Evolutionary conservation across 2,888 invertebrate species (phyloP), one percentile per base, ranked within the genome.

Genomic region (Cryptops parisi): DNA sequence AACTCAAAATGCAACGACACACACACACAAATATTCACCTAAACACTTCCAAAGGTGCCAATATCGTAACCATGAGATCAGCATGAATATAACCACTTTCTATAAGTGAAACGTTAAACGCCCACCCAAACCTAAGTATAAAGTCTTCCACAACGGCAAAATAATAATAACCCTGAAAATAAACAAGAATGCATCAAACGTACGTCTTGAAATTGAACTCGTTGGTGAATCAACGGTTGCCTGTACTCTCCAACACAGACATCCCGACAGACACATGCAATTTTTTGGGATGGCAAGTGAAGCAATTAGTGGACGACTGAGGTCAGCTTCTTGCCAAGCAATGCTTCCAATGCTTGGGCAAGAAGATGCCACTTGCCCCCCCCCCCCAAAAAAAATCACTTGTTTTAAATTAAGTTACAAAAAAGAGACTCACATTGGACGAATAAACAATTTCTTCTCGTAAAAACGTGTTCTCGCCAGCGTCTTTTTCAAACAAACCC

Each of bases 101-200:
- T 0, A 82, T 84, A 26, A 94, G 70, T 46, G 86, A 78, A 65
- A 90, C 86, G 39, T 89, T 85, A 51, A 88, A 72, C 1, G 84
- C 83, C 98, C 98, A 99, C 15, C 84, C 78, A 67, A 97, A 96
- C 58, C 98, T 78, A 40, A 98, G 73, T 44, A 96, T 72, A 57
- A 94, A 80, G 72, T 98, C 96, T 72, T 96, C 94, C 40, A 93
- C 74, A 59, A 98, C 91, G 21, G 94, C 96, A 70, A 94, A 89
- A 69, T 98, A 98, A 68, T 93, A 93, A 68, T 88, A 91, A 63
- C 80, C 79, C 84, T 88, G 69, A 22, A 74, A 76, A 56, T 40
- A 23, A 56, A 22, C 53, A 56, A 47, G n/a, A n/a, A n/a, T n/a
- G n/a, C n/a, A n/a, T n/a, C n/a, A n/a, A n/a, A n/a, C n/a, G n/a